Evolutionary conservation across 2,797 vertebrate genomes (phyloP).

Genomic region (Sciurus vulgaris): DNA sequence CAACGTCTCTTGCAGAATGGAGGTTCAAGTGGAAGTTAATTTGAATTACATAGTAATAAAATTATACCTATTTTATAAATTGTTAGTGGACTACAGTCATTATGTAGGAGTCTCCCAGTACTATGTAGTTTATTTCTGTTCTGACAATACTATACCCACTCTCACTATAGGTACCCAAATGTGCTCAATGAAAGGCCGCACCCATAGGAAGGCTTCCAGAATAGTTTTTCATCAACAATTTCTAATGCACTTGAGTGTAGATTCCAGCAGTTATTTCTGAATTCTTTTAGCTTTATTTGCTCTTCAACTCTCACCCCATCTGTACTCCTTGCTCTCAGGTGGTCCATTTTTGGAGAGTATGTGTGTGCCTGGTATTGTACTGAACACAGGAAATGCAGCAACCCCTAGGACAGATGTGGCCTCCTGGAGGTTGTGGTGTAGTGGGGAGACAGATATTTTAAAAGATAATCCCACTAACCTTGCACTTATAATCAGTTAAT

Average conservation of each 20-base stretch:
- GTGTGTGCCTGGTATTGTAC: background rate
- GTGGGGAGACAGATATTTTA: background rate
- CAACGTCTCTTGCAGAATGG: background rate
- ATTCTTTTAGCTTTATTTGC: background rate
- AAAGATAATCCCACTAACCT: background rate
- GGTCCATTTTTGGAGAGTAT: background rate
- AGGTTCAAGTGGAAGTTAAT: background rate
- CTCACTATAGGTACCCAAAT: background rate
- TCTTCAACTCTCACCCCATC: background rate
- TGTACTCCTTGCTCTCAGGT: background rate
- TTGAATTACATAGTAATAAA: background rate
- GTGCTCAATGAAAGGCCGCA: background rate
- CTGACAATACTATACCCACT: background rate
- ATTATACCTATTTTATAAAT: background rate
- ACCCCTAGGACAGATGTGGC: background rate
- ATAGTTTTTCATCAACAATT: background rate
- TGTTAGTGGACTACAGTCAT: background rate
- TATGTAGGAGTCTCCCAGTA: background rate
- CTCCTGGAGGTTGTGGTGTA: background rate
- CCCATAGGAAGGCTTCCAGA: background rate
- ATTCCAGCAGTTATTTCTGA: background rate
- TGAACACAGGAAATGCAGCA: no score
- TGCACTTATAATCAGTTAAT: background rate
- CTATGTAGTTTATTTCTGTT: background rate
- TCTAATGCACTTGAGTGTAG: background rate